Base-by-base conservation (phyloP, 2,797 vertebrate genomes). In the Capromys pilorides region DNA sequence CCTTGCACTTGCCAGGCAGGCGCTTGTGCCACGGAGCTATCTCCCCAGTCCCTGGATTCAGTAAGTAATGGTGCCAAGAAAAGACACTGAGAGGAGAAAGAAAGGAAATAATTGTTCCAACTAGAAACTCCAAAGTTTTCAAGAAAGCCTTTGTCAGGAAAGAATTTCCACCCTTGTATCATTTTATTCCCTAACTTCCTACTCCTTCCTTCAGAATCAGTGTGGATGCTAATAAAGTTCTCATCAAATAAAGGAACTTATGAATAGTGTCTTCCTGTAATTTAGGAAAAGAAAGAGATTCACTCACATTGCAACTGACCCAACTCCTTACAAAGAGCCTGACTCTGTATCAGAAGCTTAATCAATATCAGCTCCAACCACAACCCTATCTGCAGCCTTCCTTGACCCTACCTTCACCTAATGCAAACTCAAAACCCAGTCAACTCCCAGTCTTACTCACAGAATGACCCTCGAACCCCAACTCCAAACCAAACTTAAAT, bases 401-500 rank as follows among this genome's bases (percentile, higher is more conserved):
- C 59, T 69, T 64, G 33, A 78, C 2, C 28, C 26, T 41, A 36
- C 22, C 26, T 57, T 90, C 45, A 87, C 51, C 39, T 75, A 73
- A 59, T 75, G 64, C 67, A 92, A 86, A 79, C 41, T 92, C n/a
- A 93, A 95, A 93, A 45, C 33, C 19, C 66, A 54, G 66, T 24
- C 66, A 90, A 59, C 31, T n/a, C 78, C 22, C 24, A 88, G 33
- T 31, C 62, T 62, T 31, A 69, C 18, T 31, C 69, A 6, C 18
- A 66, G 33, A 62, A 1, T 51, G 12, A 1, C 49, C 66, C 33
- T 64, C 64, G 71, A 89, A 57, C 6, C 85, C 71, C 67, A 88
- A 57, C 33, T 78, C 64, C 61, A 92, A 91, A 66, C 19, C 71
- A 73, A 67, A 89, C 18, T 12, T 84, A 90, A 92, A 84, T 75